Percentiles rank a stretch among this genome's conserved stretches.
Evolutionary conservation across 2,888 invertebrate species (phyloP).

Genomic region (Xylota sylvarum): DNA sequence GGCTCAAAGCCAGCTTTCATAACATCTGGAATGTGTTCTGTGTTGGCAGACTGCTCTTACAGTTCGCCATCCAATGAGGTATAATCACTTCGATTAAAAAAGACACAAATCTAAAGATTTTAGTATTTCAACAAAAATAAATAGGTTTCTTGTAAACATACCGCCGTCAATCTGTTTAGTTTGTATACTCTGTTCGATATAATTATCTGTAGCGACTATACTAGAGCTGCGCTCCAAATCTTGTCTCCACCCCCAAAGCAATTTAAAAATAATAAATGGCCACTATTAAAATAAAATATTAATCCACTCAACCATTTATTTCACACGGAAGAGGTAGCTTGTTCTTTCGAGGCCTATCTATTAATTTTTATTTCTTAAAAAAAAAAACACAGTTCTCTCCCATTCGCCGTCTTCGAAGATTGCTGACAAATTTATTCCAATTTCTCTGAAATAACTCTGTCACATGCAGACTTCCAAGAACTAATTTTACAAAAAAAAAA

Average conservation of each 20-base stretch:
- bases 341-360: constrained; percentile 3
- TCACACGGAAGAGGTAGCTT: constrained; percentile 13
- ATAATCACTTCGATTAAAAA: neutral
- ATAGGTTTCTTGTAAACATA: neutral
- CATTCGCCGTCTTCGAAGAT: neutral
- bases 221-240: neutral
- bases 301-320: constrained; percentile 38
- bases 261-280: constrained; percentile 31
- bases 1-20: no score
- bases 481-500: constrained; percentile 5
- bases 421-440: constrained; percentile 60
- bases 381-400: constrained; percentile 11
- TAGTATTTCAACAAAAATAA: neutral
- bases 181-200: neutral
- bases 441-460: constrained; percentile 19
- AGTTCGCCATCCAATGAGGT: no score
- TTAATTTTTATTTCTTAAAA: neutral
- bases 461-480: constrained; percentile 4
- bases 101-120: neutral
- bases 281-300: constrained; percentile 34
- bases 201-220: neutral
- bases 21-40: no score
- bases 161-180: neutral
- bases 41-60: no score
- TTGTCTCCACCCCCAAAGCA: constrained; percentile 8